A percentile compares a stretch with the other conserved stretches of the same genome.
phyloP scores from a whole-genome alignment of 2,888 invertebrate genomes.

The Amphiduros pacificus region DNA sequence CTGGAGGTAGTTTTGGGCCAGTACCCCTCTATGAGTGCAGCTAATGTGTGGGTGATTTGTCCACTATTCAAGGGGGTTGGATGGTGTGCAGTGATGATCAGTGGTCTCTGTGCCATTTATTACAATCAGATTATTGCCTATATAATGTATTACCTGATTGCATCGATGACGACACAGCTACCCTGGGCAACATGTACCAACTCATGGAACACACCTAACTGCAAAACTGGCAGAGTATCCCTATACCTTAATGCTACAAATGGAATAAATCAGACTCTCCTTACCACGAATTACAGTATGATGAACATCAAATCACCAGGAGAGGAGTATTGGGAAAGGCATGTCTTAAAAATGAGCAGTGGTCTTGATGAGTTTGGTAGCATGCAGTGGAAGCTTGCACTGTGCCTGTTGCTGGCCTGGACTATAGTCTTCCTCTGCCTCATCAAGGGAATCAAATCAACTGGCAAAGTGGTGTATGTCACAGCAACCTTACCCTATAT shows the following conservation, averaged over 20 bases:
- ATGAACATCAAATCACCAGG: too few relatives aligned
- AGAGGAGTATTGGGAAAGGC: too few relatives aligned
- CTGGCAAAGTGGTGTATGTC: constrained; percentile 18
- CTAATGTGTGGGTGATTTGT: too few relatives aligned
- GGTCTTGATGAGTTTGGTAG: constrained; percentile 2
- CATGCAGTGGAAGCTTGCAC: constrained; percentile 6
- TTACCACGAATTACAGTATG: too few relatives aligned
- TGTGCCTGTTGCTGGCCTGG: constrained; percentile 15
- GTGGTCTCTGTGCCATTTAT: constrained; percentile 11
- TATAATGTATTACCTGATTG: constrained; percentile 25
- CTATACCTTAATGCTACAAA: too few relatives aligned
- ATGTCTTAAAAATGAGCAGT: neutral
- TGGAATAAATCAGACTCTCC: too few relatives aligned
- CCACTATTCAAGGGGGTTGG: too few relatives aligned
- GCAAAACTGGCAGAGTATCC: too few relatives aligned
- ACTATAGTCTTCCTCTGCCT: constrained; percentile 12
- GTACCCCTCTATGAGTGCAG: too few relatives aligned
- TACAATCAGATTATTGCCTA: constrained; percentile 29
- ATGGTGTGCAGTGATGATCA: neutral
- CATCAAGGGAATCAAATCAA: constrained; percentile 17
- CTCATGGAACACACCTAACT: constrained; percentile 23
- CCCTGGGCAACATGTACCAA: constrained; percentile 27
- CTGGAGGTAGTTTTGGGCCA: too few relatives aligned
- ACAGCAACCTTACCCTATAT: constrained; percentile 16
- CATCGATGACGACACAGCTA: constrained; percentile 26